Conservation (phyloP, 1,140 invertebrate species). For the Magallana ariakensis region DNA sequence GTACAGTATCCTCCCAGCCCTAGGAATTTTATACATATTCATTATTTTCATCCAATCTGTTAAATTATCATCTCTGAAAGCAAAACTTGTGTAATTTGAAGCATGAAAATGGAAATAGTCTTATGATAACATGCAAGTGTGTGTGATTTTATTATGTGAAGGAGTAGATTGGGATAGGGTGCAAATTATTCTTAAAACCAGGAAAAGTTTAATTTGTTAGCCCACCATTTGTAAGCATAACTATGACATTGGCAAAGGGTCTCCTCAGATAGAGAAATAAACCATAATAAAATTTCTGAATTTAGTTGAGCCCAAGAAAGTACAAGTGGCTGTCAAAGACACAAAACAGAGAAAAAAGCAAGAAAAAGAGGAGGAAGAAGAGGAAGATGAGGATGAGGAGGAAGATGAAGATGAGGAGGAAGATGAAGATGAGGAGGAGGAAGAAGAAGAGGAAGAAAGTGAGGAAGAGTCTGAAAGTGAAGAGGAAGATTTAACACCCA, state of each 20-base stretch:
- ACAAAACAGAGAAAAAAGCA: slow-evolving; percentile 78
- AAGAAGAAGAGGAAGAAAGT: slow-evolving; percentile 64
- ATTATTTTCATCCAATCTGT: no score
- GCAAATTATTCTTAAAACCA: no score
- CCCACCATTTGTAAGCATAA: not conserved
- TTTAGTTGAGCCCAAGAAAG: slow-evolving; percentile 74
- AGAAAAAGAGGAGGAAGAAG: slow-evolving; percentile 48
- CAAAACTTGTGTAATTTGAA: no score
- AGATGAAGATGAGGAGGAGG: slow-evolving; percentile 66
- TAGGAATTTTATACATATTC: no score
- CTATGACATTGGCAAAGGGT: not conserved
- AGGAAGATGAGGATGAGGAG: slow-evolving; percentile 53
- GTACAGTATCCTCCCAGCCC: no score
- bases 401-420: slow-evolving; percentile 61
- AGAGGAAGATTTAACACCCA: slow-evolving; percentile 81
- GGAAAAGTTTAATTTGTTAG: no score
- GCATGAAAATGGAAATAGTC: no score
- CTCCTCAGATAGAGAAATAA: no score
- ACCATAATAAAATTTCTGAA: not conserved
- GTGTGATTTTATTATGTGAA: no score
- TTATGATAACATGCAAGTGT: no score
- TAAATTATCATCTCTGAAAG: no score
- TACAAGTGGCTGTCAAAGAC: not conserved
- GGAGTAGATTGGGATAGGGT: no score
- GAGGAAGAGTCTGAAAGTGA: slow-evolving; percentile 65